Percentiles rank a stretch among this genome's conserved stretches.
Conservation (phyloP, 2,888 invertebrate genomes). For the Anagyrus pseudococci region DNA sequence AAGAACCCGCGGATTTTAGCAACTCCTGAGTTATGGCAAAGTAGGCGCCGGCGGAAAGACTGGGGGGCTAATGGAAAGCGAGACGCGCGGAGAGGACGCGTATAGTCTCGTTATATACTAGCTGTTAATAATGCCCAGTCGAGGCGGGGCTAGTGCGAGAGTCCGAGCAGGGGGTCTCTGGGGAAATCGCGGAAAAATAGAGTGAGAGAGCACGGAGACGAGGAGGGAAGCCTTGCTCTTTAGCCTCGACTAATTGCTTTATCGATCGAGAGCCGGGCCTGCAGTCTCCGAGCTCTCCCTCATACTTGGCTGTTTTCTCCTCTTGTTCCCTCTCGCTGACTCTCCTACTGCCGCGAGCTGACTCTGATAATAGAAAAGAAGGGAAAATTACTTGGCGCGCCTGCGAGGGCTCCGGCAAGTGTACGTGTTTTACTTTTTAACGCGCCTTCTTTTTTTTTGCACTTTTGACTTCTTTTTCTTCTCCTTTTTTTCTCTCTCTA, state of each 20-base stretch:
- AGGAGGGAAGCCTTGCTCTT: conserved; percentile 19
- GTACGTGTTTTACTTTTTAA: no score
- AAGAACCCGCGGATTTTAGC: neutral
- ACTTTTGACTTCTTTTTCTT: no score
- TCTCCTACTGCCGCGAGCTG: no score
- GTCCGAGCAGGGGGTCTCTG: neutral
- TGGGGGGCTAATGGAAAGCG: neutral
- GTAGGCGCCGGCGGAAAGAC: neutral
- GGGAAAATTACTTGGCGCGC: no score
- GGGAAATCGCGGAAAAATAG: neutral
- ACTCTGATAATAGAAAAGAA: no score
- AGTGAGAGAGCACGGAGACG: neutral
- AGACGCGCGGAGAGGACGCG: neutral
- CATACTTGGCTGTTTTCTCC: neutral
- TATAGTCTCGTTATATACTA: no score
- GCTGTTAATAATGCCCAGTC: no score
- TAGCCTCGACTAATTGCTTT: conserved; percentile 19
- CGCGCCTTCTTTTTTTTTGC: no score
- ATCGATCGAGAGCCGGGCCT: conserved; percentile 18
- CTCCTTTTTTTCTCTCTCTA: no score
- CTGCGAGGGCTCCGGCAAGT: no score
- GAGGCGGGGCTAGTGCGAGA: neutral
- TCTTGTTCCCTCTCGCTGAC: no score
- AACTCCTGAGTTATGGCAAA: no score
- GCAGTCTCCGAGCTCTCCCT: conserved; percentile 1